Conservation (phyloP, 1,140 invertebrate genomes). For the Lucilia sericata region DNA sequence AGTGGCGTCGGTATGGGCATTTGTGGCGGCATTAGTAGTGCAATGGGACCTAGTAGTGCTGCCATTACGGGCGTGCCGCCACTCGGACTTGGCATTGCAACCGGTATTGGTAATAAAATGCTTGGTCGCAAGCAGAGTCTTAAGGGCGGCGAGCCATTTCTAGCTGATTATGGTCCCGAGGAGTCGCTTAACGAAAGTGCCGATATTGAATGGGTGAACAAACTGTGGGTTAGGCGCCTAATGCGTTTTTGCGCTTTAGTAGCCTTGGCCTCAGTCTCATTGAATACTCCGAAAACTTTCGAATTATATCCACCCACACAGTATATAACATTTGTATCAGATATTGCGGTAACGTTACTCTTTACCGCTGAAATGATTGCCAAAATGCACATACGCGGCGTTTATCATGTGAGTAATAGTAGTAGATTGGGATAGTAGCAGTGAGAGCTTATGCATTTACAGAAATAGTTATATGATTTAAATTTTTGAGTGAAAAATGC, state of each 20-base stretch:
- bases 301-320: slow-evolving; percentile 84
- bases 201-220: slow-evolving; percentile 98
- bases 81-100: slow-evolving; percentile 64
- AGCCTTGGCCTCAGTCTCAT: slow-evolving; percentile 92
- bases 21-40: slow-evolving; percentile 64
- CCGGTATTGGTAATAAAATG: slow-evolving; percentile 74
- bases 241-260: slow-evolving; percentile 91
- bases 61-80: slow-evolving; percentile 65
- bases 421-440: too few species aligned
- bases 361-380: slow-evolving; percentile 98
- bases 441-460: too few species aligned
- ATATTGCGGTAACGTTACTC: slow-evolving; percentile 88
- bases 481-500: slow-evolving; percentile 6
- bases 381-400: slow-evolving; percentile 96
- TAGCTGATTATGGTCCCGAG: slow-evolving; percentile 95
- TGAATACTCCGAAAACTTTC: slow-evolving; percentile 97
- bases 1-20: slow-evolving; percentile 60
- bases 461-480: neutral
- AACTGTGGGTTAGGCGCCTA: slow-evolving; percentile 90
- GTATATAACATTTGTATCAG: slow-evolving; percentile 89
- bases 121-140: slow-evolving; percentile 92
- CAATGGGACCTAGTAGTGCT: slow-evolving; percentile 61
- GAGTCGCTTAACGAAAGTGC: slow-evolving; percentile 95
- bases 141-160: slow-evolving; percentile 87
- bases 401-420: slow-evolving; percentile 79